Evolutionary conservation across 2,888 invertebrate genomes (phyloP).

Genomic region (Seira musarum): DNA sequence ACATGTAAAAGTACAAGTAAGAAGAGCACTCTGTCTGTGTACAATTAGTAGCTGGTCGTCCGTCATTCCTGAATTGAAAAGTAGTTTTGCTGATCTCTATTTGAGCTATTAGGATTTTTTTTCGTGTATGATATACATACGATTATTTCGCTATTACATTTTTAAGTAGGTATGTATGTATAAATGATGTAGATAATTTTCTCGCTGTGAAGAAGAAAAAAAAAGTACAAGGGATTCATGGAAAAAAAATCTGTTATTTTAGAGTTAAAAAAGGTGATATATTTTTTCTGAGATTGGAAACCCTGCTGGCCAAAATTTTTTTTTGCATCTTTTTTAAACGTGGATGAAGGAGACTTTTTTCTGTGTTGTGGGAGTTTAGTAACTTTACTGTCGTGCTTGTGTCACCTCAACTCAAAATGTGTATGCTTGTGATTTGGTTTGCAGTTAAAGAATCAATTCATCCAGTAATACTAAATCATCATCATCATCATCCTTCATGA

Average conservation of each 20-base stretch:
- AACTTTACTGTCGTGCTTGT: background rate
- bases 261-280: background rate
- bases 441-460: background rate
- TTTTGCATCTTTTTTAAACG: background rate
- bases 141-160: background rate
- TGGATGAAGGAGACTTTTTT: background rate
- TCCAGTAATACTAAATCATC: background rate
- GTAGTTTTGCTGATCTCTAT: slow-evolving; percentile 55
- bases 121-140: slow-evolving; percentile 21
- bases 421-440: background rate
- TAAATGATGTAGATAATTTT: slow-evolving; percentile 35
- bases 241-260: slow-evolving; percentile 28
- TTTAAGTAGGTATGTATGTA: slow-evolving; percentile 16
- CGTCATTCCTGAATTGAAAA: slow-evolving; percentile 60
- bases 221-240: slow-evolving; percentile 9
- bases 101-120: slow-evolving; percentile 52
- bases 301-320: background rate
- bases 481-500: background rate
- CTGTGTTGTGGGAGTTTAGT: background rate
- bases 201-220: slow-evolving; percentile 17
- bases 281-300: background rate
- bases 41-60: slow-evolving; percentile 58
- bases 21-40: slow-evolving; percentile 25
- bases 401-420: background rate
- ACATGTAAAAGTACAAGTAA: slow-evolving; percentile 25